phyloP scores from a whole-genome alignment of 2,888 invertebrate genomes.

The Leptinotarsa haldemani region DNA sequence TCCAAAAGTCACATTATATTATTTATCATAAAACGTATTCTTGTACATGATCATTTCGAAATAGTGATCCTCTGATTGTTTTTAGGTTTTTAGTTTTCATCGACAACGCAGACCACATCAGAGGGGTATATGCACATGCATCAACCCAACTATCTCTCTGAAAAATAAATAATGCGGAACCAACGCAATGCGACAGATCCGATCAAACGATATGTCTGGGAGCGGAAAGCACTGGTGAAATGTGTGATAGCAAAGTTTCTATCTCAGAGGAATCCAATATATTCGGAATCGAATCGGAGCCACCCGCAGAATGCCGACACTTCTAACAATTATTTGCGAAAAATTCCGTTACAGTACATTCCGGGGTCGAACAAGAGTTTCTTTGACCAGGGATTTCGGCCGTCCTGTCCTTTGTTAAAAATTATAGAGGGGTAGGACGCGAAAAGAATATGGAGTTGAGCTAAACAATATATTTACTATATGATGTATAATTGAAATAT shows the following conservation, averaged over 20 bases:
- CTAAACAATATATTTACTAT: no score
- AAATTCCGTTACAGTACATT: constrained; percentile 36
- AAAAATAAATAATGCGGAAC: constrained; percentile 30
- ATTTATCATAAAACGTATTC: no score
- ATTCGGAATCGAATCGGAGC: constrained; percentile 36
- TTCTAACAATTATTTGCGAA: constrained; percentile 42
- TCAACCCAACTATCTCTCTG: neutral
- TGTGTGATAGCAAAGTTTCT: constrained; percentile 39
- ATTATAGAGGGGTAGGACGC: no score
- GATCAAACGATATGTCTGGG: constrained; percentile 33
- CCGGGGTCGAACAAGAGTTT: constrained; percentile 24
- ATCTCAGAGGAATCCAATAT: constrained; percentile 46
- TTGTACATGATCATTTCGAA: no score
- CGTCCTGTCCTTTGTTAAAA: neutral
- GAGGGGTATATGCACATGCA: neutral
- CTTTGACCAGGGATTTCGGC: constrained; percentile 16
- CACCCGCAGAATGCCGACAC: constrained; percentile 39
- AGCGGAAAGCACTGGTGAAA: constrained; percentile 36
- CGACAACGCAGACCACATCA: neutral
- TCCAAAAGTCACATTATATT: no score
- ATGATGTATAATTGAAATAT: no score
- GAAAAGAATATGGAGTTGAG: no score
- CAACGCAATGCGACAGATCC: constrained; percentile 41
- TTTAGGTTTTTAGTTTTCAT: neutral
- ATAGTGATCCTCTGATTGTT: neutral